Evolutionary conservation across 2,888 invertebrate species (phyloP), one percentile per base, ranked within the genome.

Genomic region (Tridacna crocea): DNA sequence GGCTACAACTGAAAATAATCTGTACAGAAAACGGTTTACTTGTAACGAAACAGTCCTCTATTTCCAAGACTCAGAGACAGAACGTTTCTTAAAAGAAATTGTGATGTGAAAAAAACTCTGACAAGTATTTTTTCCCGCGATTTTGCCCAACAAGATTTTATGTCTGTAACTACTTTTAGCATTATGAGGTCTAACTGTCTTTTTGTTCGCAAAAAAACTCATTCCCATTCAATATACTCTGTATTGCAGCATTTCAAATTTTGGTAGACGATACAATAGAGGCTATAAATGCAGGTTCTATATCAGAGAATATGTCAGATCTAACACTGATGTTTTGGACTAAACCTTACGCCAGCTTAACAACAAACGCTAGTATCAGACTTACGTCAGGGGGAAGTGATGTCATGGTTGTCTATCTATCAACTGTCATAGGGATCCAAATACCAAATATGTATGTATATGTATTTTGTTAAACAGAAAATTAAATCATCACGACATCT

Each of bases 311-410:
- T 27, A 24, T 75, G 51, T 17, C 22, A 19, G 22, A 48, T 22
- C 19, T 75, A 0, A 51, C 65, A 17, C 17, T 75, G 6, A 66
- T 65, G 75, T 66, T 75, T 22, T 75, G 75, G 75, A 51, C 75
- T 1, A 75, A 75, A 27, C 26, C 13, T 22, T 55, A 48, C n/a
- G 66, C 63, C 13, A 63, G 65, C 1, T 13, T 47, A 27, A 13
- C n/a, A 12, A 19, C 51, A 17, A 51, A 65, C 47, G 66, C 75
- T 11, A 26, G 24, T 15, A 8, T 75, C 12, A 12, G 19, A 12
- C 48, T 75, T 0, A 65, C 17, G 17, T 65, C 51, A 36, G 55
- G 6, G 8, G 75, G 66, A 19, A 27, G 24, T 26, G 55, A 63
- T 19, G 19, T 0, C 0, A 48, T 75, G 0, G 47, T 51, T 51